These are phyloP conservation scores for Augochlora pura DNA, from an alignment of 1,140 invertebrate genomes.

Conservation along the genomic window DNA sequence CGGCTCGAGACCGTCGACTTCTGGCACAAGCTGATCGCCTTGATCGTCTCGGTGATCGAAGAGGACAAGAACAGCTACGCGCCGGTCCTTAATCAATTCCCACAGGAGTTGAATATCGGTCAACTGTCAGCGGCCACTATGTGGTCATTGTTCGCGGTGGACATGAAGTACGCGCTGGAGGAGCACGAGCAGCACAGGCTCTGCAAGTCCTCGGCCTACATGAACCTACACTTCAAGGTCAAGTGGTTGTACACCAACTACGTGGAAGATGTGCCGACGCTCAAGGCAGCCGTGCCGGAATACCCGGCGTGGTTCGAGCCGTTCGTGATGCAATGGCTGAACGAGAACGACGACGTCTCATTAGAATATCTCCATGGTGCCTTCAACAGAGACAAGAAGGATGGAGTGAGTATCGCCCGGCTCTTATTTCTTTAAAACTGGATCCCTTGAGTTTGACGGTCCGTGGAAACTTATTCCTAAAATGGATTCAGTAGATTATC, in stretches of 20 bases:
- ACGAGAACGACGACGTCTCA: slow-evolving; percentile 99
- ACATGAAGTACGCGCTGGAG: slow-evolving; percentile 98
- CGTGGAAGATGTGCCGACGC: slow-evolving; percentile 98
- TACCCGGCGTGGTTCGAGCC: slow-evolving; percentile 99
- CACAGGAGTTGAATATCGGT: slow-evolving; percentile 94
- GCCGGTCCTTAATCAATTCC: slow-evolving; percentile 98
- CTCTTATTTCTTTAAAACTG: too few relatives aligned
- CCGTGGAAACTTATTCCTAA: too few relatives aligned
- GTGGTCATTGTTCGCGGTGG: slow-evolving; percentile 98
- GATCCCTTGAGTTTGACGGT: too few relatives aligned
- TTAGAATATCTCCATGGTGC: slow-evolving; percentile 99
- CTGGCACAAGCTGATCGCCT: slow-evolving; percentile 98
- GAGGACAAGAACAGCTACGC: slow-evolving; percentile 99
- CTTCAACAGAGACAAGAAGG: slow-evolving; percentile 99
- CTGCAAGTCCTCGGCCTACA: slow-evolving; percentile 99
- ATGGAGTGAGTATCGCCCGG: slow-evolving; percentile 88
- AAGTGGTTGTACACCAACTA: slow-evolving; percentile 99
- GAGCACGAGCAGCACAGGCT: slow-evolving; percentile 97
- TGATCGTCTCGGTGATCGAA: slow-evolving; percentile 99
- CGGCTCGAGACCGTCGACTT: slow-evolving; percentile 96
- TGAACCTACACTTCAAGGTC: slow-evolving; percentile 99
- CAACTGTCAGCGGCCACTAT: slow-evolving; percentile 97
- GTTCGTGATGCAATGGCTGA: slow-evolving; percentile 99
- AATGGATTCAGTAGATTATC: too few relatives aligned
- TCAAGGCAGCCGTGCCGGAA: slow-evolving; percentile 95